phyloP scores from a whole-genome alignment of 1,140 invertebrate species.

The Hirudo medicinalis region DNA sequence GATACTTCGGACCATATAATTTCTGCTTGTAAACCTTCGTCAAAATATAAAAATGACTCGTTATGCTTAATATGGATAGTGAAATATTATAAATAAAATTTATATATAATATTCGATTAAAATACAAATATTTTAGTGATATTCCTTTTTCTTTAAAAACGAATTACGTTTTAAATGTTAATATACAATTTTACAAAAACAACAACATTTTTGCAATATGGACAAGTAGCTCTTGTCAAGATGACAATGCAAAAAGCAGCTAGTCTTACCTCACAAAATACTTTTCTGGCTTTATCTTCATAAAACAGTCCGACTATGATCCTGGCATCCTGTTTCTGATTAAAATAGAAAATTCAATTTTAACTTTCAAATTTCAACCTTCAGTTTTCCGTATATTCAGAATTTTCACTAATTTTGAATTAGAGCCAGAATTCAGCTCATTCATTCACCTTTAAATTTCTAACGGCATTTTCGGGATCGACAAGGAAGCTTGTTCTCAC shows the following conservation, averaged over 20 bases:
- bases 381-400: background rate
- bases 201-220: too few species aligned
- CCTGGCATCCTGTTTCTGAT: slow-evolving; percentile 70
- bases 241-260: too few species aligned
- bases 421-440: background rate
- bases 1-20: slow-evolving; percentile 86
- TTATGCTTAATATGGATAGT: too few species aligned
- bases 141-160: too few species aligned
- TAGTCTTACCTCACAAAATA: slow-evolving; percentile 73
- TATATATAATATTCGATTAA: too few species aligned
- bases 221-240: too few species aligned
- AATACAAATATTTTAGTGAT: too few species aligned
- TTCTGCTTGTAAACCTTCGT: slow-evolving; percentile 66
- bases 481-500: slow-evolving; percentile 91
- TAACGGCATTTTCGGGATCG: slow-evolving; percentile 86
- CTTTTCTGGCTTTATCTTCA: slow-evolving; percentile 81
- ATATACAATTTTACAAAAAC: too few species aligned
- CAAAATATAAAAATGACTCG: background rate
- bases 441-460: slow-evolving; percentile 55
- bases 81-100: too few species aligned
- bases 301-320: slow-evolving; percentile 97
- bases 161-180: too few species aligned
- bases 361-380: too few species aligned
- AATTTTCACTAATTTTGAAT: background rate
- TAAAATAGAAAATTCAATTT: too few species aligned